Base-by-base conservation (phyloP, 2,888 invertebrate species). In the Furcula furcula region DNA sequence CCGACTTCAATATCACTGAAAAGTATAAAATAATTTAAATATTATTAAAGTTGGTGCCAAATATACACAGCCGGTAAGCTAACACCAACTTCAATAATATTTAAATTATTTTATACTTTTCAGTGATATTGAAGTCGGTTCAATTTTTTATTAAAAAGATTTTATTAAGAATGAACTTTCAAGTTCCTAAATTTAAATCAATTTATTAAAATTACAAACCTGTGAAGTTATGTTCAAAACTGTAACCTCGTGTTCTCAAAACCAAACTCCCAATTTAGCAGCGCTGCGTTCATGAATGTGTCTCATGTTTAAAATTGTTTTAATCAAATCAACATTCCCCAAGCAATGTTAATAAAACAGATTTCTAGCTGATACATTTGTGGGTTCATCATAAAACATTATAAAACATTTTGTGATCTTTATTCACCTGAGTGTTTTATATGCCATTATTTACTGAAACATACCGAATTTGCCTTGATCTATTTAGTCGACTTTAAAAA, bases 341-440 rank as follows among this genome's bases (percentile, higher is more conserved):
- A 7, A 12, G 4, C 10, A 5, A 6, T 23, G 12, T 23, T 23
- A 22, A 22, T 11, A 23, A 12, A 23, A 15, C 9, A 15, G 14
- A 27, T 14, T 6, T n/a, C 9, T 27, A 15, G 26, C 14, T 26
- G 2, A 23, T 27, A 9, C 27, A 27, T 7, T 15, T 15, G n/a
- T 11, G n/a, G 10, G 10, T 14, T 27, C 12, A 13, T 13, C 7
- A 25, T 15, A 15, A 7, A 7, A 12, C 4, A 12, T 15, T 15
- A 27, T 15, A 15, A 27, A 27, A 27, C 15, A 27, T 1, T n/a
- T n/a, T 15, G 1, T 7, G 13, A 13, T 25, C 14, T 5, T 29
- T 40, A 14, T 13, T 40, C 31, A 40, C 15, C 21, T 23, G 19
- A 11, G 40, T 0, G 21, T 25, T 40, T 41, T 12, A 29, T 29